These are phyloP conservation scores for Eueides isabella DNA, from an alignment of 1,140 invertebrate genomes.

Conservation along the genomic window DNA sequence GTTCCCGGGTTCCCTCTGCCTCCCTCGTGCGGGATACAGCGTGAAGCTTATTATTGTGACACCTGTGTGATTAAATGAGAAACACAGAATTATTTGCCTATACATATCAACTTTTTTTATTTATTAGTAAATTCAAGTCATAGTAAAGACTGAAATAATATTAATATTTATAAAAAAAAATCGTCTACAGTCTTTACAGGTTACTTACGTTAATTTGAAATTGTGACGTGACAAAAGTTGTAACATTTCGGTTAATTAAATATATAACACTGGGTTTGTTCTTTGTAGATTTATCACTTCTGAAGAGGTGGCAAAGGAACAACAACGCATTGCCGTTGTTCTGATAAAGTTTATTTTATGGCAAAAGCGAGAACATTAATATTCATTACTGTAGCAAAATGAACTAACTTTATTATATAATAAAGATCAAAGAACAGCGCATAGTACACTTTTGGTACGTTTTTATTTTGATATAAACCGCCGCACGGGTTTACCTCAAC, in stretches of 20 bases:
- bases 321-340: conserved; percentile 59
- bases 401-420: conserved; percentile 78
- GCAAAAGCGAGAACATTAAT: conserved; percentile 78
- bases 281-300: conserved; percentile 72
- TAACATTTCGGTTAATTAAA: conserved; percentile 60
- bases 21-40: no score
- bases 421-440: conserved; percentile 69
- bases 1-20: no score
- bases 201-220: background rate
- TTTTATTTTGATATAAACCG: conserved; percentile 22
- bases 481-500: background rate
- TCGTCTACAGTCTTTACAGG: background rate
- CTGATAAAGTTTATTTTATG: conserved; percentile 80
- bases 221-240: conserved; percentile 17
- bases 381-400: conserved; percentile 76
- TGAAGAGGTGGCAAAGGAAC: conserved; percentile 57
- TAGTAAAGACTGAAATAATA: no score
- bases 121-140: no score
- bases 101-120: no score
- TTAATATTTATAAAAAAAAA: background rate
- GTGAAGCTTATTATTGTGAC: no score
- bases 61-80: no score
- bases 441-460: conserved; percentile 20
- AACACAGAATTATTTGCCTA: no score
- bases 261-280: conserved; percentile 65